Conservation (phyloP, 2,797 vertebrate genomes). For the Tarsius wallacei region DNA sequence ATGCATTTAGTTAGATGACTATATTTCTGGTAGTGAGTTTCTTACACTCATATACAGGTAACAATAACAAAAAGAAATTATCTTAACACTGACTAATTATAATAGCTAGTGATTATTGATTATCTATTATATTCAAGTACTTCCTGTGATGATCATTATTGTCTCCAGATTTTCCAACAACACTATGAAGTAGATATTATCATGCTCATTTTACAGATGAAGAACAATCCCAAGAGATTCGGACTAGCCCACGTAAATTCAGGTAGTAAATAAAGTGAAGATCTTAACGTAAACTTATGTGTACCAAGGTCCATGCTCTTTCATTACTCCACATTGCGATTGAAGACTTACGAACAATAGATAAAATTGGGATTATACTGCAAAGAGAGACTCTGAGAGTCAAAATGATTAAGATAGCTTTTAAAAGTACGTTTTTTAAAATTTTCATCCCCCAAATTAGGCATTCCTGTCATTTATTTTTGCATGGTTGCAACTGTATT, state of each 20-base stretch:
- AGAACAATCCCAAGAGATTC: neutral
- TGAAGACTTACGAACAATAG: neutral
- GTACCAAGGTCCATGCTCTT: neutral
- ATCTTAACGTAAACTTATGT: neutral
- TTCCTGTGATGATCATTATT: neutral
- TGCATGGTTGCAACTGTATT: neutral
- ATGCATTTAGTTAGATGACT: neutral
- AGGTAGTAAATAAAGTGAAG: neutral
- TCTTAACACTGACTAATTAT: neutral
- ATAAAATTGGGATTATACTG: neutral
- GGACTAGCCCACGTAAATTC: neutral
- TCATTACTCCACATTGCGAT: neutral
- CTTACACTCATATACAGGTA: neutral
- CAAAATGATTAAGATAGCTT: conserved; percentile 14
- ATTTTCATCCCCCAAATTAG: conserved; percentile 26
- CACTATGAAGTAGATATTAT: neutral
- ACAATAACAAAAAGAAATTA: conserved; percentile 1
- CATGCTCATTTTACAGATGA: neutral
- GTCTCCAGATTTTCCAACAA: neutral
- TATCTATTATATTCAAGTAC: neutral
- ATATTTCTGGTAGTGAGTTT: neutral
- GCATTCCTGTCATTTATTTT: conserved; percentile 24
- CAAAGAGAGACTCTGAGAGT: neutral
- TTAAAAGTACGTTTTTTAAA: conserved; percentile 5
- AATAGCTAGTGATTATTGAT: neutral